Conservation (phyloP, 2,797 vertebrate species). For the Periparus ater region DNA sequence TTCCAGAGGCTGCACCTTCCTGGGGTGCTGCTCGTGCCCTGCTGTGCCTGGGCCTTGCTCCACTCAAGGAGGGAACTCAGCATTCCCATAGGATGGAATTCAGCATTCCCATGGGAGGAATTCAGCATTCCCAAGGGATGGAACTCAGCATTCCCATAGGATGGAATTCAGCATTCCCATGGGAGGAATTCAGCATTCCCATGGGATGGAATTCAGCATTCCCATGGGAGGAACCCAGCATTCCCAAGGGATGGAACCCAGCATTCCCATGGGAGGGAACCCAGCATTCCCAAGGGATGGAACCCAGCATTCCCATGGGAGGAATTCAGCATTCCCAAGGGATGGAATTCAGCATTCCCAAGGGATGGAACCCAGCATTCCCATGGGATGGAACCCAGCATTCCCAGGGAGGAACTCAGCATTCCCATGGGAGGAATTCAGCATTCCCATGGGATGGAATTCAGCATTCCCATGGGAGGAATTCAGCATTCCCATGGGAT, state of each 20-base stretch:
- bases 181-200: too few species aligned
- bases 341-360: not conserved
- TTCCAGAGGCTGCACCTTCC: not conserved
- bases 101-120: too few species aligned
- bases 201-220: too few species aligned
- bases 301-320: not conserved
- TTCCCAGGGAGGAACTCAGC: too few species aligned
- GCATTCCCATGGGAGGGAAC: not conserved
- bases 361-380: not conserved
- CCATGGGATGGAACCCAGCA: not conserved
- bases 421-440: too few species aligned
- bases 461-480: too few species aligned
- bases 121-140: not conserved
- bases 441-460: too few species aligned
- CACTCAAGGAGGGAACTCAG: not conserved
- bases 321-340: rapidly evolving
- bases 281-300: rapidly evolving
- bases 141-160: not conserved
- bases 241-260: not conserved
- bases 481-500: too few species aligned
- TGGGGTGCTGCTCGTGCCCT: not conserved
- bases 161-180: not conserved
- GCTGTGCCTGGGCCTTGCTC: not conserved
- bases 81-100: not conserved
- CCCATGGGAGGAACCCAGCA: not conserved